Base-by-base conservation (phyloP, 2,888 invertebrate genomes). In the Eutolmus rufibarbis region DNA sequence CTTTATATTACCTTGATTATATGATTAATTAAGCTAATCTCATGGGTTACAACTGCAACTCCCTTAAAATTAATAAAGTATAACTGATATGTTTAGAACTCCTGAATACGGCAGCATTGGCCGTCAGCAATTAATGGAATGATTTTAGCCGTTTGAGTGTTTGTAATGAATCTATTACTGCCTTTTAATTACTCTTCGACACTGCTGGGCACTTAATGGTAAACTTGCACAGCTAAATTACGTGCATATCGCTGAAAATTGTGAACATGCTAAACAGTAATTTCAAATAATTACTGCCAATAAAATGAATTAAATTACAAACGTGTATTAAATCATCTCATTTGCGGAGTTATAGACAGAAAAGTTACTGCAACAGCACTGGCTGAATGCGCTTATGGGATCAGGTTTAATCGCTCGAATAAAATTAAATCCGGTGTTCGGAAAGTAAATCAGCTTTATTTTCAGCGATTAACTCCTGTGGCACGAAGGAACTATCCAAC, bases 231-330 rank as follows among this genome's bases (percentile, higher is more conserved):
- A 43, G n/a, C 16, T 28, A 43, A 78, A 78, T 78, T 78, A 51
- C 28, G 23, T 28, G 31, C 5, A 79, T 51, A 51, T 16, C 46
- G 28, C 28, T 79, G 16, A 28, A 79, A 51, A 79, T 28, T 66
- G 31, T 79, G 28, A 46, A 51, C 79, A 79, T 79, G 79, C 79
- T 40, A 79, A 79, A 51, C 51, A 28, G 51, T 78, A 78, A 78
- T 78, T 78, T 43, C 46, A 19, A 78, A 43, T 79, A 79, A 79
- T 79, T 79, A 79, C 51, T 51, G 79, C 51, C 79, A 51, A 79
- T 79, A 79, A 51, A 79, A 79, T 34, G 66, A 23, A 66, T 66
- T 66, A 23, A 66, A 66, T 66, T 78, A 78, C 77, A 51, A 51
- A 51, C 51, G 51, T 19, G 66, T 23, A 66, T 66, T 66, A 66